phyloP scores from a whole-genome alignment of 2,888 invertebrate species.

The Drosophila setosimentum region DNA sequence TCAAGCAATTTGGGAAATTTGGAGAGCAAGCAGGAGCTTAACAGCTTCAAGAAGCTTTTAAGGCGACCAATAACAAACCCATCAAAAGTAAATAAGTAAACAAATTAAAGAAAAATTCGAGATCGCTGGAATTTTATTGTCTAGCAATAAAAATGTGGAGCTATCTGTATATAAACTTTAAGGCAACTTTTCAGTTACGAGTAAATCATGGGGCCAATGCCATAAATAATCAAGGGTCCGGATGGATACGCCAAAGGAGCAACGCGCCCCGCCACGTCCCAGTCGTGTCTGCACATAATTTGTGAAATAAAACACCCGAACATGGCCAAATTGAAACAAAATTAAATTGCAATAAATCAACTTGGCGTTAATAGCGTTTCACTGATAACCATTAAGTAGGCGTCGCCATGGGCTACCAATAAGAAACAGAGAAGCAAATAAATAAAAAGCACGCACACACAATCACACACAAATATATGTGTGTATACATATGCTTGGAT shows the following conservation, averaged over 20 bases:
- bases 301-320: slow-evolving; percentile 74
- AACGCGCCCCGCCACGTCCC: slow-evolving; percentile 62
- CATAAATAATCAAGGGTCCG: slow-evolving; percentile 61
- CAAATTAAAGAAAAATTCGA: slow-evolving; percentile 45
- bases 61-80: slow-evolving; percentile 40
- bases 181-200: slow-evolving; percentile 37
- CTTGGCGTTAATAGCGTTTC: slow-evolving; percentile 76
- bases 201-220: slow-evolving; percentile 57
- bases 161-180: slow-evolving; percentile 40
- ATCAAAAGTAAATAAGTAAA: slow-evolving; percentile 43
- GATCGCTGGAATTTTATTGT: slow-evolving; percentile 45
- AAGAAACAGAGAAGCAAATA: slow-evolving; percentile 38
- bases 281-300: slow-evolving; percentile 79
- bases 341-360: slow-evolving; percentile 78
- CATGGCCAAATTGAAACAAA: slow-evolving; percentile 75
- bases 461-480: not conserved
- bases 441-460: slow-evolving; percentile 45
- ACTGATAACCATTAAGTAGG: slow-evolving; percentile 78
- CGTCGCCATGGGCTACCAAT: slow-evolving; percentile 60
- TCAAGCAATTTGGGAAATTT: slow-evolving; percentile 26
- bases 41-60: slow-evolving; percentile 30
- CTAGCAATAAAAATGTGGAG: slow-evolving; percentile 38
- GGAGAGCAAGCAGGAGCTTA: slow-evolving; percentile 21
- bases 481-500: slow-evolving; percentile 31
- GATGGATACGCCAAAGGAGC: slow-evolving; percentile 28